Conservation (phyloP, 2,797 vertebrate species). For the Neostethus bicornis region DNA sequence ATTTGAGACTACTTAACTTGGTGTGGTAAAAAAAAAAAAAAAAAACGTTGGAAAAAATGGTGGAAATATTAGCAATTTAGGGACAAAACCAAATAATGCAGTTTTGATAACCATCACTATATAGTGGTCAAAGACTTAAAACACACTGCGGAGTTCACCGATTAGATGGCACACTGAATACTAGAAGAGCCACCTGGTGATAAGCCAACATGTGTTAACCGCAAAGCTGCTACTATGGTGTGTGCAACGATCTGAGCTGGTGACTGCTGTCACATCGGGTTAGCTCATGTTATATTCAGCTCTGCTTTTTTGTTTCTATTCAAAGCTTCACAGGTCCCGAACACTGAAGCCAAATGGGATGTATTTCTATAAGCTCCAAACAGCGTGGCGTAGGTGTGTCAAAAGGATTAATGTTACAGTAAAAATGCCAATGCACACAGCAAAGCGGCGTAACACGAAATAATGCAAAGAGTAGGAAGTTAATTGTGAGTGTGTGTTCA, state of each 20-base stretch:
- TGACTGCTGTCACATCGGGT: not conserved
- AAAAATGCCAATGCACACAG: slow-evolving; percentile 6
- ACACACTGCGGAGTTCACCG: too few species aligned
- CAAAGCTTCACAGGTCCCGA: slow-evolving; percentile 18
- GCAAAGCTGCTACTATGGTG: not conserved
- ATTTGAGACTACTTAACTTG: too few species aligned
- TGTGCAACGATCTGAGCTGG: not conserved
- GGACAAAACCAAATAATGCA: too few species aligned
- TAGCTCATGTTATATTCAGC: slow-evolving; percentile 2
- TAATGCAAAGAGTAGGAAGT: slow-evolving; percentile 34
- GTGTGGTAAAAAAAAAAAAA: too few species aligned
- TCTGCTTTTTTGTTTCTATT: slow-evolving; percentile 14
- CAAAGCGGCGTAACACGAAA: not conserved
- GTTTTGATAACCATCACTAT: too few species aligned
- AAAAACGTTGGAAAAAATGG: too few species aligned
- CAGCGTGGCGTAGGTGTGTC: slow-evolving; percentile 36
- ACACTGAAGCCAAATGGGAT: slow-evolving; percentile 36
- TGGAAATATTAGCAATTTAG: too few species aligned
- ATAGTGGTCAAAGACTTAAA: too few species aligned
- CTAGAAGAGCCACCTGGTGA: too few species aligned
- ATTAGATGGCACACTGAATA: too few species aligned
- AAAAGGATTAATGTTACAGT: slow-evolving; percentile 48
- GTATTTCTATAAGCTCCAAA: slow-evolving; percentile 50
- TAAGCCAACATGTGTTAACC: not conserved
- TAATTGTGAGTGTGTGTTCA: slow-evolving; percentile 19